phyloP scores from a whole-genome alignment of 2,888 invertebrate species.

The Pseudococcus longispinus region DNA sequence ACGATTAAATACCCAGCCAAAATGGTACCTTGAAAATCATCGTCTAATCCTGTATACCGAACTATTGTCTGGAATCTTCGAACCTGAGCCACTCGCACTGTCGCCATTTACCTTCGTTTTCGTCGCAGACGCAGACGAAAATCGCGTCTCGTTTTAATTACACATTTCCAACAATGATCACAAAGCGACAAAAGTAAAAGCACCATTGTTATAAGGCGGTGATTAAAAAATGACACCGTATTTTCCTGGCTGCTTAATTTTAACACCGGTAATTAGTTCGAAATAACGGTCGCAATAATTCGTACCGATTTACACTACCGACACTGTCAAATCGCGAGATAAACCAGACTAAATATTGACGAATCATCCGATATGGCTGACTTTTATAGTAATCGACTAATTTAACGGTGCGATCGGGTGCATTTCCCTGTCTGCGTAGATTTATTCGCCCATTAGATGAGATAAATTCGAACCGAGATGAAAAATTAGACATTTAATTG shows the following conservation, averaged over 20 bases:
- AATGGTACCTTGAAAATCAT: neutral
- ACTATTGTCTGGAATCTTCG: neutral
- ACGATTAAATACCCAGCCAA: neutral
- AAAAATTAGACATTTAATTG: neutral
- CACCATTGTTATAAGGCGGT: neutral
- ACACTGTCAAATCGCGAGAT: neutral
- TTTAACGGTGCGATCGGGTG: neutral
- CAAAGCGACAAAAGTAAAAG: slow-evolving; percentile 43
- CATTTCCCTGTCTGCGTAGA: neutral
- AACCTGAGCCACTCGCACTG: neutral
- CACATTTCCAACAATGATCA: slow-evolving; percentile 20
- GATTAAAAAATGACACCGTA: slow-evolving; percentile 43
- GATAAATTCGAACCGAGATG: no score
- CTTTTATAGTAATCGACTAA: slow-evolving; percentile 20
- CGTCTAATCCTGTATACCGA: neutral
- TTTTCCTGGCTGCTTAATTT: neutral
- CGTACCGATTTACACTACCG: neutral
- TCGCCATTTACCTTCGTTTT: neutral
- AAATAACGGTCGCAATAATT: slow-evolving; percentile 8
- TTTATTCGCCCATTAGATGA: neutral
- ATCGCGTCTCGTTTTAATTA: neutral
- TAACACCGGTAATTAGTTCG: slow-evolving; percentile 9
- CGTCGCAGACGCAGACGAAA: neutral
- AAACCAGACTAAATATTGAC: slow-evolving; percentile 1
- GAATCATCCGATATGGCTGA: neutral